Conservation (phyloP, 2,888 invertebrate genomes). For the Euproctis similis region DNA sequence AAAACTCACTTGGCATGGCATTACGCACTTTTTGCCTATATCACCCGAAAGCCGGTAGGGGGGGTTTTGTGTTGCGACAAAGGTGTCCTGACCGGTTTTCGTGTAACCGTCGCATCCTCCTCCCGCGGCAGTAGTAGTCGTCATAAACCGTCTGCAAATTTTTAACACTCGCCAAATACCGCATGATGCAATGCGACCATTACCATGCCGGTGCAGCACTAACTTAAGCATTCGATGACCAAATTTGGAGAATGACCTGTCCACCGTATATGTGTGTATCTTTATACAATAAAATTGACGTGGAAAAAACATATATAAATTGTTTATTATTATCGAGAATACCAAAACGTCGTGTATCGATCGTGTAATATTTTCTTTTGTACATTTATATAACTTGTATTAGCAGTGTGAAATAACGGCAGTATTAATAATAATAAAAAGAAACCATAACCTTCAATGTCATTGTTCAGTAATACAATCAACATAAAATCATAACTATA, state of each 20-base stretch:
- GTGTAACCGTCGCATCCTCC: constrained; percentile 56
- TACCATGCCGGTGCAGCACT: constrained; percentile 32
- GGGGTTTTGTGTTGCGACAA: constrained; percentile 57
- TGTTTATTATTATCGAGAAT: no score
- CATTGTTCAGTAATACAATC: no score
- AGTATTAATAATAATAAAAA: no score
- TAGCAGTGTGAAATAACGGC: no score
- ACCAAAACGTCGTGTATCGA: no score
- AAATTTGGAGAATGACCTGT: constrained; percentile 29
- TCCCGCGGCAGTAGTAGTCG: constrained; percentile 44
- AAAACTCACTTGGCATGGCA: constrained; percentile 55
- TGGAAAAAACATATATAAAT: no score
- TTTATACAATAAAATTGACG: no score
- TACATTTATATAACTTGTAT: no score
- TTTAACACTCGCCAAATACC: constrained; percentile 68
- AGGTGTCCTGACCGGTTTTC: constrained; percentile 69
- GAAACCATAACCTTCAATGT: no score
- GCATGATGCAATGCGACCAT: constrained; percentile 49
- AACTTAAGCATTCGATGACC: constrained; percentile 29
- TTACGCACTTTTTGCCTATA: constrained; percentile 69
- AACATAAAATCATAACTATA: no score
- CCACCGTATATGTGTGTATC: no score
- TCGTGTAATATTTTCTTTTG: no score
- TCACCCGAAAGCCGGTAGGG: constrained; percentile 57
- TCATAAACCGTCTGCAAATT: constrained; percentile 70